phyloP scores from a whole-genome alignment of 2,113 vertebrate species.

The Xiphophorus couchianus region DNA sequence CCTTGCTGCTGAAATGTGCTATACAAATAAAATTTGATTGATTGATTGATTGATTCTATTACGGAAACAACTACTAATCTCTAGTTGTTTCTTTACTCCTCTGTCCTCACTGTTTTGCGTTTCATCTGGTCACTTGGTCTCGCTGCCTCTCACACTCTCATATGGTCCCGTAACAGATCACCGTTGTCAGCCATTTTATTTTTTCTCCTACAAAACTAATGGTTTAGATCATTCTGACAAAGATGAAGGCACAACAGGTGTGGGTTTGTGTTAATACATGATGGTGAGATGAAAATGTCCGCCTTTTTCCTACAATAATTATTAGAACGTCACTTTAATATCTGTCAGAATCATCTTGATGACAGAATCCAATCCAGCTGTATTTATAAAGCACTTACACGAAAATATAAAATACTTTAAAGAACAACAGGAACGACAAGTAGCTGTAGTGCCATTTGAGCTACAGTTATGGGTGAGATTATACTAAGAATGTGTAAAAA shows the following conservation, averaged over 20 bases:
- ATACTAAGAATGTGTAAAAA: neutral
- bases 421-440: constrained; percentile 25
- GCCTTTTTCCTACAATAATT: constrained; percentile 1
- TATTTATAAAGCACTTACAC: too few relatives aligned
- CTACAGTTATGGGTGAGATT: constrained; percentile 32
- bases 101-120: constrained; percentile 39
- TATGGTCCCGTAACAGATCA: constrained; percentile 36
- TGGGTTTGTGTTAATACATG: constrained; percentile 5
- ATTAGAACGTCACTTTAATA: constrained; percentile 3
- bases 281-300: constrained; percentile 18
- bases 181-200: constrained; percentile 48
- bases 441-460: constrained; percentile 21
- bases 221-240: constrained; percentile 47
- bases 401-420: too few relatives aligned
- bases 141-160: constrained; percentile 28
- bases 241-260: constrained; percentile 23
- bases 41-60: too few relatives aligned
- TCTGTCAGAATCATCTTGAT: constrained; percentile 22
- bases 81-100: neutral
- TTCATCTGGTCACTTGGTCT: constrained; percentile 55
- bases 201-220: constrained; percentile 46
- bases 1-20: too few relatives aligned
- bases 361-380: constrained; percentile 9
- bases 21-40: too few relatives aligned
- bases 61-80: constrained; percentile 21